Base-by-base conservation (phyloP, 1,140 invertebrate genomes). In the Zaprionus capensis region DNA sequence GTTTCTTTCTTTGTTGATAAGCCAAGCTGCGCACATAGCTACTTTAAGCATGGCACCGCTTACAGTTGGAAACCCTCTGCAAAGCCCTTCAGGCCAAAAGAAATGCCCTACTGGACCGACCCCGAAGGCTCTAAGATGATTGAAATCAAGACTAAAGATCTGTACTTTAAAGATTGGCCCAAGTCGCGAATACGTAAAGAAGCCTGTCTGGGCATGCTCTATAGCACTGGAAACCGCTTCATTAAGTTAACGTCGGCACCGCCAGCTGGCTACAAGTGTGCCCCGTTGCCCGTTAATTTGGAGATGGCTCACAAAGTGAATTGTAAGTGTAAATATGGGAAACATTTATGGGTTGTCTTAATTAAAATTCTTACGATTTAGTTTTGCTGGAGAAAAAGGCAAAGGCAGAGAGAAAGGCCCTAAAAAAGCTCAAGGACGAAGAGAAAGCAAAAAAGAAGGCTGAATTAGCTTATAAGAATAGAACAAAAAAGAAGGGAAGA, bases 91-190 rank as follows among this genome's bases (percentile, higher is more conserved):
- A 75, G 64, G 26, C 78, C 46, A 4, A 44, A 57, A 20, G 22
- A 61, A 6, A 90, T 90, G 81, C n/a, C 22, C n/a, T 77, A 90
- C 6, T 90, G 85, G 85, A 79, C 73, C 5, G 85, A 90, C 36
- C 24, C 44, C 0, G 73, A 82, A 5, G 85, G 81, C 2, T 11
- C 38, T 0, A 90, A 90, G 31, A 57, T 59, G 68, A 1, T 31
- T 11, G 59, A 85, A 5, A 44, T 90, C 4, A 68, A 71, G 46
- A 67, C 49, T 4, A 41, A 72, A 4, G 85, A 90, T 51, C 58
- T 90, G 12, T 85, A 90, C 22, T 85, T 90, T 15, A 20, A 53
- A 0, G 22, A 74, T 5, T 71, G 70, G 73, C 85, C 79, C n/a
- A 82, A 77, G 26, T 53, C 28, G 5, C 68, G 85, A 22, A 80